Evolutionary conservation across 2,113 vertebrate species (phyloP), one percentile per base, ranked within the genome.

Genomic region (Coptodon rendalli): DNA sequence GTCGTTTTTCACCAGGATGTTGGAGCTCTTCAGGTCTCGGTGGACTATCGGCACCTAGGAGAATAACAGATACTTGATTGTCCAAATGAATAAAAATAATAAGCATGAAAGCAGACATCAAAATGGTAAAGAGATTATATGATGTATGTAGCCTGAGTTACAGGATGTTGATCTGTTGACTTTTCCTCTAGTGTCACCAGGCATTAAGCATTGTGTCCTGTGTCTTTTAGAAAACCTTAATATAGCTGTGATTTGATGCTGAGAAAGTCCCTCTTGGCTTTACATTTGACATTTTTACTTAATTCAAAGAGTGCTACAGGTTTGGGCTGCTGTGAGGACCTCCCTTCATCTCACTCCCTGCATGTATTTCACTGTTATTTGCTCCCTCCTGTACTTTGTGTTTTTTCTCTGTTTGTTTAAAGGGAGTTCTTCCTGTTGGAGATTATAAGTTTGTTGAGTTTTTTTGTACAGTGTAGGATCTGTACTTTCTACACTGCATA

Each of bases 21-120:
- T 99, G 89, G 97, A 98, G 91, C 98, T 99, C 95, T 99, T 99
- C 56, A 99, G 95, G 94, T 99, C 98, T 80, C 98, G 94, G 91
- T 99, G 98, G 68, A 98, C 97, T 0, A 99, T 97, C 54, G 98
- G 96, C 7, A 97, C 97, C 95, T 94, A 31, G 4, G 66, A 17
- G 50, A 3, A 36, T n/a, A 50, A 71, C 2, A 34, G 1, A 29
- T 48, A n/a, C 31, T 57, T 7, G 4, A 14, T 22, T 3, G 10
- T 5, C 43, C 78, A 10, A 43, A 24, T 43, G 2, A 54, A 36
- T 48, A 40, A 43, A 54, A 38, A 80, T 24, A 36, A 16, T 9
- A 80, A 40, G n/a, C n/a, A 40, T 31, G 9, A 27, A 36, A 78
- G 31, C 5, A 53, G n/a, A 22, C 10, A 40, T 13, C 12, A 66